Conservation (phyloP, 2,113 vertebrate genomes). For the Notothenia coriiceps region DNA sequence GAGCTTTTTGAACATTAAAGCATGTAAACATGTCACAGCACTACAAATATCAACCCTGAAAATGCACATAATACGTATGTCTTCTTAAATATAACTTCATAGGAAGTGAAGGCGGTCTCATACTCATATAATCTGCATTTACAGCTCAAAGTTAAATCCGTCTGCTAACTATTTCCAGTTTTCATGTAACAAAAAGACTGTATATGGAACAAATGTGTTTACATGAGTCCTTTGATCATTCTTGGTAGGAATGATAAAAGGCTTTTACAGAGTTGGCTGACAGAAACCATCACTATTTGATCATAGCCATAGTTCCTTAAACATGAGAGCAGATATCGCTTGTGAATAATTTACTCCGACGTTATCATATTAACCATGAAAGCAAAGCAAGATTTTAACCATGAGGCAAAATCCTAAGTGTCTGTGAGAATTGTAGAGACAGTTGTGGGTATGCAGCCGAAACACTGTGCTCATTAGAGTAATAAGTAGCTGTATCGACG, state of each 20-base stretch:
- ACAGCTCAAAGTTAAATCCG: not conserved
- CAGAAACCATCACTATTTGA: slow-evolving; percentile 48
- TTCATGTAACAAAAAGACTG: slow-evolving; percentile 22
- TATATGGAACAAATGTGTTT: slow-evolving; percentile 38
- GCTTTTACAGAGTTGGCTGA: slow-evolving; percentile 36
- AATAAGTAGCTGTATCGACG: slow-evolving; percentile 45
- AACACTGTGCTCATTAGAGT: slow-evolving; percentile 44
- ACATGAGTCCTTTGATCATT: slow-evolving; percentile 59
- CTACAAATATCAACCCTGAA: too few relatives aligned
- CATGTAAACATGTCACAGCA: too few relatives aligned
- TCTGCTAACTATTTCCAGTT: slow-evolving; percentile 22
- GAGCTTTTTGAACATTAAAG: too few relatives aligned
- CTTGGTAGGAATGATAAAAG: not conserved
- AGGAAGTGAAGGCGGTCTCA: not conserved
- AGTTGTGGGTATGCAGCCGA: slow-evolving; percentile 14
- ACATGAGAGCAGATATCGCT: slow-evolving; percentile 47
- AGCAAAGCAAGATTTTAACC: slow-evolving; percentile 45
- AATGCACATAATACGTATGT: too few relatives aligned
- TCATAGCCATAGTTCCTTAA: slow-evolving; percentile 58
- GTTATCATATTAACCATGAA: slow-evolving; percentile 72
- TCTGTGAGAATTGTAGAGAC: slow-evolving; percentile 32
- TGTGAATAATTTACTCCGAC: slow-evolving; percentile 74
- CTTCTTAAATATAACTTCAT: not conserved
- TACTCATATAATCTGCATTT: not conserved
- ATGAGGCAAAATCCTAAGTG: slow-evolving; percentile 32